Percentiles rank a stretch among this genome's conserved stretches.
Evolutionary conservation across 2,797 vertebrate species (phyloP).

Genomic region (Miichthys miiuy): DNA sequence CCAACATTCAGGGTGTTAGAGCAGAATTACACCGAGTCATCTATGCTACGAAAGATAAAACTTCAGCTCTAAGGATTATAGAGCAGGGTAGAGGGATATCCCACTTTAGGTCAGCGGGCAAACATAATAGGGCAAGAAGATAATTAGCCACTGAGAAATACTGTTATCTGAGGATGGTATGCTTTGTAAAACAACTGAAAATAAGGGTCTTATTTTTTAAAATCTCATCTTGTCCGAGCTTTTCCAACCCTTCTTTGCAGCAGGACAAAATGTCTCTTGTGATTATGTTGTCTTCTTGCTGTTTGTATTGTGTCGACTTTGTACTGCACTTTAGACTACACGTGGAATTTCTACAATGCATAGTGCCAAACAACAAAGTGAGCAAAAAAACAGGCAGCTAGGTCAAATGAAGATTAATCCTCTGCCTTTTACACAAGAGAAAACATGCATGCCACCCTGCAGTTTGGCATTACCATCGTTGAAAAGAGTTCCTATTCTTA

Average conservation of each 20-base stretch:
- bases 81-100: slow-evolving; percentile 33
- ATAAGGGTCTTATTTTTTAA: neutral
- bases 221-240: neutral
- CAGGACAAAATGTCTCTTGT: neutral
- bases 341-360: slow-evolving; percentile 6
- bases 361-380: slow-evolving; percentile 40
- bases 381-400: slow-evolving; percentile 43
- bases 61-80: slow-evolving; percentile 43
- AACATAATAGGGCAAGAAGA: slow-evolving; percentile 40
- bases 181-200: neutral
- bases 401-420: slow-evolving; percentile 58
- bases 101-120: slow-evolving; percentile 46
- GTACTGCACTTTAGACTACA: neutral
- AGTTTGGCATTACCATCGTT: slow-evolving; percentile 54
- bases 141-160: slow-evolving; percentile 33
- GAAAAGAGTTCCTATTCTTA: slow-evolving; percentile 42
- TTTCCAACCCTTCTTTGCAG: slow-evolving; percentile 1
- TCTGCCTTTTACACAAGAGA: slow-evolving; percentile 51
- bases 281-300: neutral
- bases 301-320: neutral
- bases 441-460: slow-evolving; percentile 61
- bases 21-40: slow-evolving; percentile 27
- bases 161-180: neutral
- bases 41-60: slow-evolving; percentile 29
- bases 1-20: slow-evolving; percentile 13